Evolutionary conservation across 2,888 invertebrate genomes (phyloP).

Genomic region (Axea sp.): DNA sequence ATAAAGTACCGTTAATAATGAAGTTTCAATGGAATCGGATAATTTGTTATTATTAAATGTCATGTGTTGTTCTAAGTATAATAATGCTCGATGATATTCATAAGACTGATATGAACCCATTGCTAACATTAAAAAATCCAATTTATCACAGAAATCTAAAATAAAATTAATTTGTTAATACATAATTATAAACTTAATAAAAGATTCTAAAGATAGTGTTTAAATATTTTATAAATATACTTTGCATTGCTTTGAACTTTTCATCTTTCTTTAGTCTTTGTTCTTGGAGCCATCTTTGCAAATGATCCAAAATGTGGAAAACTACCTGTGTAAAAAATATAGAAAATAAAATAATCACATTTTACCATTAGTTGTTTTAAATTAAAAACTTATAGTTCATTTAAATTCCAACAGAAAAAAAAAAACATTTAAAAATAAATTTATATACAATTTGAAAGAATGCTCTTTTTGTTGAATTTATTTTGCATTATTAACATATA

Average conservation of each 20-base stretch:
- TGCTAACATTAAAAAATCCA: slow-evolving; percentile 85
- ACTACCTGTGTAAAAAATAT: slow-evolving; percentile 21
- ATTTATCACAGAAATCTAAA: slow-evolving; percentile 77
- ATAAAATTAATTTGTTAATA: slow-evolving; percentile 58
- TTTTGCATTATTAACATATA: too few species aligned
- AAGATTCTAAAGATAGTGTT: too few species aligned
- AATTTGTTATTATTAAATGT: slow-evolving; percentile 76
- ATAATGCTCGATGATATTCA: slow-evolving; percentile 77
- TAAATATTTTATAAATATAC: slow-evolving; percentile 49
- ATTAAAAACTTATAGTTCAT: too few species aligned
- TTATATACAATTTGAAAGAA: too few species aligned
- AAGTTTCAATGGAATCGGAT: slow-evolving; percentile 72
- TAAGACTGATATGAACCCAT: slow-evolving; percentile 87
- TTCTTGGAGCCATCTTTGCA: slow-evolving; percentile 86
- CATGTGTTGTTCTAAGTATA: slow-evolving; percentile 86
- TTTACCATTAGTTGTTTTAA: too few species aligned
- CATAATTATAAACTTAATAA: too few species aligned
- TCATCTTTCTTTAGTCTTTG: slow-evolving; percentile 67
- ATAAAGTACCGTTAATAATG: slow-evolving; percentile 71
- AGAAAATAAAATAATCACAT: too few species aligned
- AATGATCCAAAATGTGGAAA: slow-evolving; percentile 80
- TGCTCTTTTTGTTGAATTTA: too few species aligned
- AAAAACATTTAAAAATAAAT: too few species aligned
- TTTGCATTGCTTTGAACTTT: slow-evolving; percentile 68
- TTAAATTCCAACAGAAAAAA: too few species aligned